Evolutionary conservation across 53 echinoderm and acorn worm genomes (phyloP), one percentile per base, ranked within the genome.

Genomic region (Zoroaster sp.): DNA sequence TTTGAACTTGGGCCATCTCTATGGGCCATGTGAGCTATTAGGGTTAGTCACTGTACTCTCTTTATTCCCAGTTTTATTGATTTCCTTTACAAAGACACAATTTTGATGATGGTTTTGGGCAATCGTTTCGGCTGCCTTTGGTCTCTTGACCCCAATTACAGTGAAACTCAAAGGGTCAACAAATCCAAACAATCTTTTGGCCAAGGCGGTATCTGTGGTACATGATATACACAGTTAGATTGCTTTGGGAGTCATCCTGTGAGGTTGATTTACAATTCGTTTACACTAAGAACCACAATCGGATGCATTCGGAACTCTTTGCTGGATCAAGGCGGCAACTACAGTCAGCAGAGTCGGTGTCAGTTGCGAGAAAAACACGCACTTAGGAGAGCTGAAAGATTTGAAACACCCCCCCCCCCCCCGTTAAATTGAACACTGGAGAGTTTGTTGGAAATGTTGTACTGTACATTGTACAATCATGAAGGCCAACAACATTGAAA

Each of bases 221-320:
- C 25, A 30, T 14, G 82, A 82, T 82, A 82, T 82, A 82, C 42
- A 82, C 66, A 78, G 40, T 18, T 2, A 53, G 65, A 66, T 82
- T 42, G 4, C 40, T 2, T 15, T 7, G 14, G 35, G 13, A 10
- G 41, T 39, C 18, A 39, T 55, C 63, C 55, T n/a, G 2, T 5
- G 31, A 3, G 38, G 55, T 17, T 59, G 79, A 79, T 79, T 79
- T 59, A 59, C 79, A 36, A 21, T 0, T 51, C n/a, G 79, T 79
- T 79, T 79, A 79, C 55, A 79, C 79, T 76, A 49, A 46, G 12
- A 75, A 17, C 49, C 34, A 31, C 47, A 5, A 33, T 52, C 51
- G 76, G 52, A 46, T 18, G 51, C 32, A 33, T 25, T 79, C 39
- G 40, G 54, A 79, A 30, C 63, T 59, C 38, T 18, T 38, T 38